These are phyloP conservation scores for Gandaritis pyraliata DNA, from an alignment of 2,888 invertebrate genomes.

Conservation along the genomic window DNA sequence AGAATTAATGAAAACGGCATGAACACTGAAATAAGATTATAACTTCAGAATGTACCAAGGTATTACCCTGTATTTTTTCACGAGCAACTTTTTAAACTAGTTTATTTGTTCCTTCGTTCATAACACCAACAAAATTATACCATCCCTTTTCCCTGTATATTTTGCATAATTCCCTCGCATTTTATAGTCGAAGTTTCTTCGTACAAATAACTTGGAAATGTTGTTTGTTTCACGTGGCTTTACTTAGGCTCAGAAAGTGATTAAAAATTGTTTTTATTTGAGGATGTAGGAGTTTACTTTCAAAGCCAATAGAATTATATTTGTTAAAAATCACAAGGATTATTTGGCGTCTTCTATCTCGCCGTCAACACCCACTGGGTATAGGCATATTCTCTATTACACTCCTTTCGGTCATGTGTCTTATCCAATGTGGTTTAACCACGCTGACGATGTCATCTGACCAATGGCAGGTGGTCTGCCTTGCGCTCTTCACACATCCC, in stretches of 20 bases:
- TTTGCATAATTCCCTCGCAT: conserved; percentile 14
- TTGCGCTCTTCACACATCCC: too few relatives aligned
- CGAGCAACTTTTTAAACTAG: conserved; percentile 5
- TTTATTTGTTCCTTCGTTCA: conserved; percentile 7
- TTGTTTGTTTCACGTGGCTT: conserved; percentile 16
- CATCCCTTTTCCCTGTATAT: conserved; percentile 8
- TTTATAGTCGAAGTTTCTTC: conserved; percentile 12
- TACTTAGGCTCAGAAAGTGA: conserved; percentile 5
- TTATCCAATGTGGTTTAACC: too few relatives aligned
- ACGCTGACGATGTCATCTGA: too few relatives aligned
- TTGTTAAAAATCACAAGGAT: background rate
- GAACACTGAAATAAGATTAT: background rate
- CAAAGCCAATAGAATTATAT: background rate
- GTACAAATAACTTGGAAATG: conserved; percentile 14
- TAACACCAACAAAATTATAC: conserved; percentile 15
- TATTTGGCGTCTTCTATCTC: background rate
- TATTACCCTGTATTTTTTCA: background rate
- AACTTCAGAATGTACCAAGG: background rate
- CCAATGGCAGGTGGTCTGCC: too few relatives aligned
- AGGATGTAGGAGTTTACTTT: background rate
- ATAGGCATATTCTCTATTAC: too few relatives aligned
- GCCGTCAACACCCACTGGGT: too few relatives aligned
- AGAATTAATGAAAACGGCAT: too few relatives aligned
- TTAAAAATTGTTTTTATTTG: conserved; percentile 6
- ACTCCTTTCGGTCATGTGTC: too few relatives aligned